Percentiles rank a stretch among this genome's conserved stretches.
phyloP scores from a whole-genome alignment of 2,888 invertebrate species.

The Cephonodes hylas region DNA sequence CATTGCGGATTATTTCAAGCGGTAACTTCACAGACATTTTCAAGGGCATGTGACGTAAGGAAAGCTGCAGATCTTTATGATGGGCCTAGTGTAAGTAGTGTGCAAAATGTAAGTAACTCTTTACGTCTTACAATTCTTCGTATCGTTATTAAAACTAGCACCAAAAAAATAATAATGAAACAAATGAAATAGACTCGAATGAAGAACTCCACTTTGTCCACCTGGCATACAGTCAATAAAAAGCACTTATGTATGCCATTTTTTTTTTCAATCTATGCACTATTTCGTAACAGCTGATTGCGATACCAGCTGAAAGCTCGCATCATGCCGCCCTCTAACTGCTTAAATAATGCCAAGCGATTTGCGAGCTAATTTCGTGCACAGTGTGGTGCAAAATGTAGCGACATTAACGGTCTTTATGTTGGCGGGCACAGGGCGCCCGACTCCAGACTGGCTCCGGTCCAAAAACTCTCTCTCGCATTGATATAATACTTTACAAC shows the following conservation, averaged over 20 bases:
- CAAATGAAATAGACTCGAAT: too few relatives aligned
- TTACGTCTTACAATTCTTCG: too few relatives aligned
- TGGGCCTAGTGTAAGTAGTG: too few relatives aligned
- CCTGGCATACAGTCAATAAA: not conserved
- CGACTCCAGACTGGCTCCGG: constrained; percentile 22
- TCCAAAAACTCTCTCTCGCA: constrained; percentile 23
- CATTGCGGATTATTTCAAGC: not conserved
- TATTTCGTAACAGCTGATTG: constrained; percentile 21
- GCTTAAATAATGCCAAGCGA: not conserved
- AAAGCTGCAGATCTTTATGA: not conserved
- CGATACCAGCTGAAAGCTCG: constrained; percentile 15
- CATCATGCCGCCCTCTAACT: not conserved
- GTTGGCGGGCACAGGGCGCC: constrained; percentile 13
- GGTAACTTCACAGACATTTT: not conserved
- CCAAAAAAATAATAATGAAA: too few relatives aligned
- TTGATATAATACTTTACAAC: constrained; percentile 24
- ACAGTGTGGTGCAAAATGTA: not conserved
- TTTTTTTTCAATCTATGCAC: constrained; percentile 5
- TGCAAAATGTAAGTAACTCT: too few relatives aligned
- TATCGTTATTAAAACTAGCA: too few relatives aligned
- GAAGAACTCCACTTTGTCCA: too few relatives aligned
- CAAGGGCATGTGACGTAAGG: not conserved
- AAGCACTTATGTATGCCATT: not conserved
- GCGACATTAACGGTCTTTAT: not conserved
- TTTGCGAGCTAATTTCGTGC: not conserved